phyloP scores from a whole-genome alignment of 1,140 invertebrate genomes.

The Apis laboriosa region DNA sequence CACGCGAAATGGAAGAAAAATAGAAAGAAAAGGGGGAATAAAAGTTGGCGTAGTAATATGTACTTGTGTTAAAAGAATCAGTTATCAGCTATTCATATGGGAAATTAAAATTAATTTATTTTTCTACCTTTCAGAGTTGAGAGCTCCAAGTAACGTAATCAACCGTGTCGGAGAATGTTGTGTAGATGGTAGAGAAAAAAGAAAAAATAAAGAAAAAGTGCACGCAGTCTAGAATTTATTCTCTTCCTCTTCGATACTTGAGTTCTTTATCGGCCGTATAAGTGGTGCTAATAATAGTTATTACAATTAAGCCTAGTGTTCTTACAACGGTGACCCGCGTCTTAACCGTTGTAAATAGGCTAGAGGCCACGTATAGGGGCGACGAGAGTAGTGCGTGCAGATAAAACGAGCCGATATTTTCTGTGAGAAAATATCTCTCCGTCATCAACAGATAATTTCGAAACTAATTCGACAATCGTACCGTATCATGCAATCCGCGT shows the following conservation, averaged over 20 bases:
- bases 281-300: slow-evolving; percentile 55
- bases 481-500: slow-evolving; percentile 1
- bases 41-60: too few species aligned
- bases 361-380: background rate
- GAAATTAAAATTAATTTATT: too few species aligned
- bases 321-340: slow-evolving; percentile 33
- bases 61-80: too few species aligned
- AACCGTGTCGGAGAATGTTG: too few species aligned
- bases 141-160: too few species aligned
- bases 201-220: too few species aligned
- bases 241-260: background rate
- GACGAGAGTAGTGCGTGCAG: background rate
- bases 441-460: slow-evolving; percentile 34
- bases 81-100: too few species aligned
- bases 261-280: slow-evolving; percentile 43
- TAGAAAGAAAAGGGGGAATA: too few species aligned
- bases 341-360: background rate
- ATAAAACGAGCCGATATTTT: slow-evolving; percentile 21
- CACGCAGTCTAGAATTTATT: background rate
- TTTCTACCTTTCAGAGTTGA: too few species aligned
- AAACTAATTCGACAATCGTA: slow-evolving; percentile 8
- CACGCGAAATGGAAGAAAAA: too few species aligned
- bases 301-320: slow-evolving; percentile 45
- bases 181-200: too few species aligned
- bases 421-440: slow-evolving; percentile 30